Percentiles rank a stretch among this genome's conserved stretches.
Evolutionary conservation across 2,797 vertebrate genomes (phyloP).

Genomic region (Anguilla anguilla): DNA sequence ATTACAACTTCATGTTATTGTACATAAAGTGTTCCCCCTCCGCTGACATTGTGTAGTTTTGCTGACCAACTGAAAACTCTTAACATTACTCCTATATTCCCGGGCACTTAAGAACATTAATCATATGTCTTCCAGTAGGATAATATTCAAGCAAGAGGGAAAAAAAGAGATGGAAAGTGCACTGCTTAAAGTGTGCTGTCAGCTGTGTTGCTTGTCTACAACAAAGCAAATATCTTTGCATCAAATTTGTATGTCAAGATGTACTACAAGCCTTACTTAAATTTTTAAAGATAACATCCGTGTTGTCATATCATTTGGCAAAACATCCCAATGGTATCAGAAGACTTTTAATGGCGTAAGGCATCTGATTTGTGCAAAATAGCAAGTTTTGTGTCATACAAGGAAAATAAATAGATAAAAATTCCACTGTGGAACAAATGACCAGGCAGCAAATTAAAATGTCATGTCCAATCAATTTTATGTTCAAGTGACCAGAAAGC

Average conservation of each 20-base stretch:
- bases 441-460: not conserved
- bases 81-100: not conserved
- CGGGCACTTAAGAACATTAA: not conserved
- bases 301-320: too few relatives aligned
- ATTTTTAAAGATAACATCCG: not conserved
- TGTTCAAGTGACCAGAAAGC: not conserved
- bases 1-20: not conserved
- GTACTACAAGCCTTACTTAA: not conserved
- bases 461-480: not conserved
- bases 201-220: not conserved
- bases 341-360: too few relatives aligned
- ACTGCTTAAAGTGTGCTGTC: not conserved
- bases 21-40: not conserved
- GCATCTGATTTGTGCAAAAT: too few relatives aligned
- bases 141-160: not conserved
- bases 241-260: not conserved
- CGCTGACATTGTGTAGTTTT: not conserved
- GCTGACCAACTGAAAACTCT: not conserved
- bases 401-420: not conserved
- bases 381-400: too few relatives aligned
- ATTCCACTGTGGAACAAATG: not conserved
- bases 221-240: not conserved
- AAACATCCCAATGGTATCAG: too few relatives aligned
- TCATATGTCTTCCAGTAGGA: not conserved
- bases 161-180: not conserved